These are phyloP conservation scores for Acanthurus leucopareius DNA, from an alignment of 2,797 vertebrate species.

Conservation along the genomic window DNA sequence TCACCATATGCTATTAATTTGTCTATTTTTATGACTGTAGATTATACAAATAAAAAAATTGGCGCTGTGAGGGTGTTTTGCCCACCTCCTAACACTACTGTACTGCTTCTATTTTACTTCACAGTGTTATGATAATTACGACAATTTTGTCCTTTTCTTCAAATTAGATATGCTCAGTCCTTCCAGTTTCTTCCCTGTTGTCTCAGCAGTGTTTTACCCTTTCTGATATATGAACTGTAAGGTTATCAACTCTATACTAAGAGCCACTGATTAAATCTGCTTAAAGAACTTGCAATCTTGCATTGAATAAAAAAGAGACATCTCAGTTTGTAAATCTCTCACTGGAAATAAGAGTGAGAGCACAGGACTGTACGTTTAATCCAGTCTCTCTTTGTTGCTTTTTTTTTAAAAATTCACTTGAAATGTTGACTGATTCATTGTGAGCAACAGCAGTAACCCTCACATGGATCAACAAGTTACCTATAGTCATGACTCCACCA, in stretches of 20 bases:
- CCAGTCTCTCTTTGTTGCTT: not conserved
- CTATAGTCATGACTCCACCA: not conserved
- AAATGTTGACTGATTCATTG: conserved; percentile 3
- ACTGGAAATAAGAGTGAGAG: not conserved
- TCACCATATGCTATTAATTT: not conserved
- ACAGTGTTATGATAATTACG: not conserved
- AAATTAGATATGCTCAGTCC: not conserved
- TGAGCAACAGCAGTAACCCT: conserved; percentile 1
- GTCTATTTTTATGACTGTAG: not conserved
- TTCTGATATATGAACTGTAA: not conserved
- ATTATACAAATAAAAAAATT: not conserved
- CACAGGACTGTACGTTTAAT: not conserved
- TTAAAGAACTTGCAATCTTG: not conserved
- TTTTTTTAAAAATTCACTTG: too few relatives aligned
- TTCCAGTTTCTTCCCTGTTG: not conserved
- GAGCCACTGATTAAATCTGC: conserved; percentile 5
- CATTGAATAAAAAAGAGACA: not conserved
- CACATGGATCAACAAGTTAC: not conserved
- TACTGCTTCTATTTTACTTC: not conserved
- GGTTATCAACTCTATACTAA: too few relatives aligned
- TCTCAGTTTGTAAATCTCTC: not conserved
- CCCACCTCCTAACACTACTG: not conserved
- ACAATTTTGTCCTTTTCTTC: not conserved
- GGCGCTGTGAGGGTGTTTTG: not conserved
- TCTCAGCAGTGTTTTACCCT: not conserved